phyloP scores from a whole-genome alignment of 1,140 invertebrate species.

The Papilio polytes region DNA sequence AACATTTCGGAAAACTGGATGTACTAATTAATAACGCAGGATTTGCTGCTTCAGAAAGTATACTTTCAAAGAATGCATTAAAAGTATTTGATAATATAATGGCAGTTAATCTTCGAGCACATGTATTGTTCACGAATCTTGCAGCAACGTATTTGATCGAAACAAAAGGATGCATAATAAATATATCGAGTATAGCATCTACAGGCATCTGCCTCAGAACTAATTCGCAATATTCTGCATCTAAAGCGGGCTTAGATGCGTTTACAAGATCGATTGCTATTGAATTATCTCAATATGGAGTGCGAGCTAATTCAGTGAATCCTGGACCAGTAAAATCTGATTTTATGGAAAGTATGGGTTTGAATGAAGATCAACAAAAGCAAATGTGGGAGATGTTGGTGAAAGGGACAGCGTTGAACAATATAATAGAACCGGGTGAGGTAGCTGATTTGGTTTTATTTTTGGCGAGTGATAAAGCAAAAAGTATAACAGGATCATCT shows the following conservation, averaged over 20 bases:
- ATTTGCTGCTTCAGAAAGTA: constrained; percentile 85
- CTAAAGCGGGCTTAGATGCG: constrained; percentile 58
- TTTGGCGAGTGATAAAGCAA: constrained; percentile 90
- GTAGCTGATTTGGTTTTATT: constrained; percentile 91
- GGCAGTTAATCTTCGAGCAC: constrained; percentile 88
- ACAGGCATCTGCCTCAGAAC: constrained; percentile 69
- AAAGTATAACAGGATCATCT: constrained; percentile 90
- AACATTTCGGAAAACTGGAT: constrained; percentile 85
- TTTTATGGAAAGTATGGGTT: constrained; percentile 88
- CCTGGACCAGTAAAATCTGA: constrained; percentile 91
- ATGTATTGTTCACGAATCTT: constrained; percentile 89
- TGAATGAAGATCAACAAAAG: constrained; percentile 80
- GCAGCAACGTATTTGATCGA: constrained; percentile 88
- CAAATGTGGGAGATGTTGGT: constrained; percentile 47
- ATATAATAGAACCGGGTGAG: constrained; percentile 88
- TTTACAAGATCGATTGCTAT: constrained; percentile 86
- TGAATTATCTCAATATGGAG: constrained; percentile 89
- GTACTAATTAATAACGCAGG: constrained; percentile 91
- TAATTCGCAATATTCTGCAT: constrained; percentile 50
- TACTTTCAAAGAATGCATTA: constrained; percentile 87
- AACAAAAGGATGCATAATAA: constrained; percentile 89
- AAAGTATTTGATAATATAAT: constrained; percentile 88
- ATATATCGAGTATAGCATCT: constrained; percentile 89
- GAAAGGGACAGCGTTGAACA: constrained; percentile 84
- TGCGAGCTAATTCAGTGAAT: constrained; percentile 93